Percentiles rank a stretch among this genome's conserved stretches.
phyloP scores from a whole-genome alignment of 2,113 vertebrate genomes.

The Gavialis gangeticus region DNA sequence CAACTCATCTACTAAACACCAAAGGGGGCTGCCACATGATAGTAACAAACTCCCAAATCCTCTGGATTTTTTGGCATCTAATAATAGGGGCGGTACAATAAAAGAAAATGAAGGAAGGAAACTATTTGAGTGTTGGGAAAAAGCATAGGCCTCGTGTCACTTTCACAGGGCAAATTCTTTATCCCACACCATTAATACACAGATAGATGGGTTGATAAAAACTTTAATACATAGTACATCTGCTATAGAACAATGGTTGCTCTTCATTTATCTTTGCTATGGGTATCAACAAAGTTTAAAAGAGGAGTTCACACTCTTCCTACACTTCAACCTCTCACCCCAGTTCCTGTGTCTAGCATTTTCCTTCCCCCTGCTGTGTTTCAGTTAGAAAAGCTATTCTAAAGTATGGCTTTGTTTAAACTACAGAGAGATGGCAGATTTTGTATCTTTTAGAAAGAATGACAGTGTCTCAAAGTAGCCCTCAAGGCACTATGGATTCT shows the following conservation, averaged over 20 bases:
- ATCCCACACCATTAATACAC: conserved; percentile 40
- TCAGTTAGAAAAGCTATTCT: conserved; percentile 43
- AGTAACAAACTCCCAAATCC: conserved; percentile 67
- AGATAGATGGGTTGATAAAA: conserved; percentile 30
- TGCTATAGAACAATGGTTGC: conserved; percentile 43
- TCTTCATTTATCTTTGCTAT: conserved; percentile 43
- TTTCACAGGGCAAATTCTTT: conserved; percentile 40
- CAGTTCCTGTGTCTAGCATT: conserved; percentile 33
- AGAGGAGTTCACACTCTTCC: conserved; percentile 45
- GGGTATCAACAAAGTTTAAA: conserved; percentile 24
- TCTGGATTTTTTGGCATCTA: conserved; percentile 58
- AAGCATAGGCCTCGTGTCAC: conserved; percentile 35
- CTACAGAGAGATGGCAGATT: conserved; percentile 41
- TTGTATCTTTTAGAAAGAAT: conserved; percentile 35
- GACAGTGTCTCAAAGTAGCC: conserved; percentile 6
- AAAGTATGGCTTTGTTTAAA: conserved; percentile 52
- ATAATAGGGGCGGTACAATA: conserved; percentile 9
- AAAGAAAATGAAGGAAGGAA: conserved; percentile 63
- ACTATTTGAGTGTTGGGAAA: conserved; percentile 52
- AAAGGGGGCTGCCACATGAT: conserved; percentile 58
- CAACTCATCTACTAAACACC: conserved; percentile 29
- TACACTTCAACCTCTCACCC: conserved; percentile 52
- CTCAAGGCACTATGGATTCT: conserved; percentile 3
- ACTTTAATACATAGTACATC: conserved; percentile 22
- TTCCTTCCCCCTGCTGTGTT: conserved; percentile 58